Base-by-base conservation (phyloP, 2,888 invertebrate genomes). In the Nemotelus nigrinus region DNA sequence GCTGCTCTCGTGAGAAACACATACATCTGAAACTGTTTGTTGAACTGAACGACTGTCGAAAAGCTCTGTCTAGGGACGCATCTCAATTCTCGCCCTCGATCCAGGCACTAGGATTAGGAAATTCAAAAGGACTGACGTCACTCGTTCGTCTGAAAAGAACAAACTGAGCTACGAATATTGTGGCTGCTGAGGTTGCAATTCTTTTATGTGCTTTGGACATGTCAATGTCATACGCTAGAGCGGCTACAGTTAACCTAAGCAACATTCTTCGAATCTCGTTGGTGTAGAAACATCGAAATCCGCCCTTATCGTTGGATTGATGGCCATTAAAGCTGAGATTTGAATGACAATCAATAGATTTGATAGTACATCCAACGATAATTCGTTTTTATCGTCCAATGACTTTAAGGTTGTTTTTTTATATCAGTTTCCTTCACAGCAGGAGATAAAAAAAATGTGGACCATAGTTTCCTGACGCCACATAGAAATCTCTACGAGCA, bases 161-260 rank as follows among this genome's bases (percentile, higher is more conserved):
- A 45, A 57, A 53, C 45, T 39, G 50, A 63, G 48, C 25, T 25
- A 25, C 25, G 25, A 25, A 25, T 25, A 25, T 25, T 25, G 25
- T 25, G 25, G 25, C 48, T 70, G 74, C 74, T 74, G 74, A 74
- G 74, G 63, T 74, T 74, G 74, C 74, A 74, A n/a, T 74, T 63
- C 74, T 8, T 63, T 47, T 48, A 63, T 70, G 74, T 41, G 43
- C 63, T n/a, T 39, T 63, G 48, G 74, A 63, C 70, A 70, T 53
- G 70, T 55, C 43, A 70, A 55, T n/a, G 70, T 55, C 55, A 70
- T 50, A 8, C 3, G 44, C 25, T 25, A 25, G 25, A 25, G 25
- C 25, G 25, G 25, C 25, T 25, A 25, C 25, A 25, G 25, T 25
- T 25, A 25, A 25, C 25, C 25, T 25, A 25, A 25, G 25, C 25